A percentile compares a stretch with the other conserved stretches of the same genome.
phyloP scores from a whole-genome alignment of 2,797 vertebrate species.

The Takifugu ocellatus region DNA sequence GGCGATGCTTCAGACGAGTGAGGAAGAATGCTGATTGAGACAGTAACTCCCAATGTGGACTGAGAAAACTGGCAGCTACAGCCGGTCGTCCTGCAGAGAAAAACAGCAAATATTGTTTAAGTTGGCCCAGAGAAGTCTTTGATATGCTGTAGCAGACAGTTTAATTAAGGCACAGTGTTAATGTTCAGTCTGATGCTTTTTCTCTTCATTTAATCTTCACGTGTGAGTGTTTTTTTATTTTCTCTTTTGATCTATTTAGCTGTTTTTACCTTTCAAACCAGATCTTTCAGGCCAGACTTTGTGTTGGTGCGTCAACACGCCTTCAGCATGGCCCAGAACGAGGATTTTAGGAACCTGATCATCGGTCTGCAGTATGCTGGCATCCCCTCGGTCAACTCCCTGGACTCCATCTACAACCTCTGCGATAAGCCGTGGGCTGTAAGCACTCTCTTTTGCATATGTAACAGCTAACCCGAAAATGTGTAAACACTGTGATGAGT shows the following conservation, averaged over 20 bases:
- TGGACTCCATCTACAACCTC: conserved; percentile 96
- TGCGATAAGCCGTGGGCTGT: conserved; percentile 99
- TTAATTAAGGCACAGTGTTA: too few species aligned
- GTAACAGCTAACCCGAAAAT: neutral
- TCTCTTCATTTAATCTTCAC: too few species aligned
- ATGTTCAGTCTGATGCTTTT: too few species aligned
- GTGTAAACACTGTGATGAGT: too few species aligned
- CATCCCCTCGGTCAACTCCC: conserved; percentile 89
- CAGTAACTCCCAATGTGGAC: too few species aligned
- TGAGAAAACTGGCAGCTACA: too few species aligned
- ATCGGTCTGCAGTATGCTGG: conserved; percentile 96
- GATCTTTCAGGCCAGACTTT: conserved; percentile 95
- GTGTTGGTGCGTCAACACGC: conserved; percentile 94
- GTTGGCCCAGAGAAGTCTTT: too few species aligned
- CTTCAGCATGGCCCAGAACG: conserved; percentile 95
- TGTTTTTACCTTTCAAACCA: conserved; percentile 45
- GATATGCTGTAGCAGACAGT: too few species aligned
- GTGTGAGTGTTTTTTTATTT: neutral
- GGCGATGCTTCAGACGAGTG: too few species aligned
- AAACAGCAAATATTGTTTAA: too few species aligned
- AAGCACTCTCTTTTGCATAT: conserved; percentile 59
- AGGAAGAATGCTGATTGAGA: too few species aligned
- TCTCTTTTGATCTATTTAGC: neutral
- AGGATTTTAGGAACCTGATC: conserved; percentile 94
- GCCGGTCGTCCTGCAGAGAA: too few species aligned